Base-by-base conservation (phyloP, 2,888 invertebrate genomes). In the Schrankia costaestrigalis region DNA sequence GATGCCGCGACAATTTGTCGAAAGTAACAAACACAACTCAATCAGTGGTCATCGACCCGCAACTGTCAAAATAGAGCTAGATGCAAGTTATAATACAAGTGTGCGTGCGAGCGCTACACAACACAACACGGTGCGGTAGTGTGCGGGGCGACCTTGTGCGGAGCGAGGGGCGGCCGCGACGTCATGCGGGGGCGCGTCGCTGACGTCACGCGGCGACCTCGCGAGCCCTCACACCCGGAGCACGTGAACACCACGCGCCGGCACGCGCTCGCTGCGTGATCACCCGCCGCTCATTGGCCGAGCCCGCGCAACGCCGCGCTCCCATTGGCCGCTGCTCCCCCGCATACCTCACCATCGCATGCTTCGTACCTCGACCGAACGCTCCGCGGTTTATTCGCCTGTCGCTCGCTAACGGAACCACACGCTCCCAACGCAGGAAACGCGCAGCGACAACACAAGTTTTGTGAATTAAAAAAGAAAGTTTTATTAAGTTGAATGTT, bases 191-290 rank as follows among this genome's bases (percentile, higher is more conserved):
- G 89, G 87, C 82, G 87, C 84, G 86, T 81, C 89, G 89, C 76
- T 89, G 89, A 90, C 90, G 90, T 89, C 88, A 89, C 80, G 68
- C 75, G 26, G 78, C 89, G 89, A 90, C 81, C 87, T 78, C 80
- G 70, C 62, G 27, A 56, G 70, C 76, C 81, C 91, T 91, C 94
- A 94, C 91, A 89, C 92, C 81, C 79, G 80, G 92, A 90, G 90
- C 95, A 95, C 95, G 95, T 95, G 95, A 94, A 94, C 91, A 92
- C 73, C 92, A 91, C 90, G 91, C 91, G 84, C 79, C 77, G 91
- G 90, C 95, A 95, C 93, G 95, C 93, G 90, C 86, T 78, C 79
- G 83, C 84, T 90, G 93, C 91, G 91, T 95, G 95, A 91, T 90
- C 89, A 71, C 70, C 50, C 31, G 42, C 31, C 63, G 52, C 64